Percentiles rank a stretch among this genome's conserved stretches.
Evolutionary conservation across 2,113 vertebrate genomes (phyloP).

Genomic region (Thunnus thynnus): DNA sequence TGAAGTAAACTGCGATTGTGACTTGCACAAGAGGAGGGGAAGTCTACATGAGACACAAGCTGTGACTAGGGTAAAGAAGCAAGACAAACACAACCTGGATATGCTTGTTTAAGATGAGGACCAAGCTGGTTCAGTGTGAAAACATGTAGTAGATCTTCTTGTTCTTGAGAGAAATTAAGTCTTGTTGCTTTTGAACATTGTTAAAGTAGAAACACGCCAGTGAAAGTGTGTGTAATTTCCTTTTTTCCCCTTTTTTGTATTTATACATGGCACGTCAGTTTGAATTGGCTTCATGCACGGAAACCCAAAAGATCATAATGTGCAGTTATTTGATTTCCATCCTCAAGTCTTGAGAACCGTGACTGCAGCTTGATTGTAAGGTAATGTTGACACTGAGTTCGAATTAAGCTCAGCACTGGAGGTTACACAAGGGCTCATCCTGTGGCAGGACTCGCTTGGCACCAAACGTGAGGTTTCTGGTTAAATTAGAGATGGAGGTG

Average conservation of each 20-base stretch:
- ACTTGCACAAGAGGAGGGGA: not conserved
- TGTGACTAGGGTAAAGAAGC: not conserved
- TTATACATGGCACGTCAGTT: conserved; percentile 16
- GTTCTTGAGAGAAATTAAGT: not conserved
- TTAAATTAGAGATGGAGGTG: conserved; percentile 68
- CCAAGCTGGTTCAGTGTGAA: conserved; percentile 6
- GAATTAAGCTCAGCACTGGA: conserved; percentile 10
- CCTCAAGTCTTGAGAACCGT: conserved; percentile 40
- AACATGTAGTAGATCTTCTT: conserved; percentile 6
- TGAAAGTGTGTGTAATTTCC: conserved; percentile 36
- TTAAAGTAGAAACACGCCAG: conserved; percentile 5
- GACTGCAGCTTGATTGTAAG: conserved; percentile 66
- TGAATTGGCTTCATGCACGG: conserved; percentile 57
- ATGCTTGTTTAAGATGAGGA: not conserved
- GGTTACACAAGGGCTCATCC: conserved; percentile 50
- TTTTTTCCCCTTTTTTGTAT: not conserved
- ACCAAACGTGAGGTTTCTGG: conserved; percentile 60
- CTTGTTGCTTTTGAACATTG: conserved; percentile 26
- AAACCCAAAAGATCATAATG: conserved; percentile 64
- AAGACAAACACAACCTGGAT: not conserved
- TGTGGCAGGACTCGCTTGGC: conserved; percentile 40
- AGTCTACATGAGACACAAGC: not conserved
- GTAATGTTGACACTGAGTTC: conserved; percentile 38
- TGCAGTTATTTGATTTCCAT: conserved; percentile 68
- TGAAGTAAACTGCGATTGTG: not conserved